Conservation (phyloP, 2,797 vertebrate species). For the Perdix hodgsoniae region DNA sequence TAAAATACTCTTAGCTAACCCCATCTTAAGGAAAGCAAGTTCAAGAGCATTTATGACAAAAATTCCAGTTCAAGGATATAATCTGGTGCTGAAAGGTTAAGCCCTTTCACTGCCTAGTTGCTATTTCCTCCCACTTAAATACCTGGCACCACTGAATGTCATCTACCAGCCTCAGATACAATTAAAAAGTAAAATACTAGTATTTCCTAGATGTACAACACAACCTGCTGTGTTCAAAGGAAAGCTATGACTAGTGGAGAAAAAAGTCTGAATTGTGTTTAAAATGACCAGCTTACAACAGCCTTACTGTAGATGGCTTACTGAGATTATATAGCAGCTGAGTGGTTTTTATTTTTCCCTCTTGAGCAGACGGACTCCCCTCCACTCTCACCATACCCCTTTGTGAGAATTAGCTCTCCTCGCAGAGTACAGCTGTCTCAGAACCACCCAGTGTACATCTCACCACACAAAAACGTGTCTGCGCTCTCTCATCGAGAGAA, state of each 20-base stretch:
- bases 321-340: too few species aligned
- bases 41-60: neutral
- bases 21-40: neutral
- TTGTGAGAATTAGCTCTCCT: constrained; percentile 85
- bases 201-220: neutral
- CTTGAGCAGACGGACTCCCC: constrained; percentile 83
- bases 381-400: constrained; percentile 90
- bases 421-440: constrained; percentile 92
- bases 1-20: too few species aligned
- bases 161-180: neutral
- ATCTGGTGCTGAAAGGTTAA: neutral
- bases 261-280: neutral
- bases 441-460: constrained; percentile 91
- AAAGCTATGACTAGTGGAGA: fast-evolving
- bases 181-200: fast-evolving
- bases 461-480: constrained; percentile 87
- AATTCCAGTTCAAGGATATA: neutral
- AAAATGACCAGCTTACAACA: neutral
- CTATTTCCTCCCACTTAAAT: neutral
- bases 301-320: neutral
- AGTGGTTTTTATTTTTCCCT: neutral
- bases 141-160: neutral
- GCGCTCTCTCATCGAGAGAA: constrained; percentile 84
- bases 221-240: fast-evolving
- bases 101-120: neutral